Evolutionary conservation across 2,888 invertebrate species (phyloP), one percentile per base, ranked within the genome.

Genomic region (Helleia helle): DNA sequence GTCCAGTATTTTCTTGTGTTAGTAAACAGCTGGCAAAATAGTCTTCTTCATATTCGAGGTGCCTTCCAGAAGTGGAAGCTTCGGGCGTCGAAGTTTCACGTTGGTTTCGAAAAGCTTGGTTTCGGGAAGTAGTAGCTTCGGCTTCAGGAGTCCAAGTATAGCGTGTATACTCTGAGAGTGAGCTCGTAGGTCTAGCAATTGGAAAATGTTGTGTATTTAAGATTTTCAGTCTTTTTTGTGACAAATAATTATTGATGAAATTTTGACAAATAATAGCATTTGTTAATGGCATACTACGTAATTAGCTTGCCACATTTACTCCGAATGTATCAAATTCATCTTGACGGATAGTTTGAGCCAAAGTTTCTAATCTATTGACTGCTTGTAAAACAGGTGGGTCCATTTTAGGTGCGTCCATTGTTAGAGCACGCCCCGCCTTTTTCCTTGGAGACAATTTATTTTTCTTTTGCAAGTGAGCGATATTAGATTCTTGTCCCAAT

Each of bases 1-100:
- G n/a, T n/a, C 18, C 18, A 18, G 18, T 18, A 18, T 18, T 18
- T 18, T 18, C 18, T 18, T 18, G 18, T 18, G 18, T 18, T 4
- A 18, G 18, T 18, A 18, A 18, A 18, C 18, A 18, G 3, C 18
- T 58, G 59, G 59, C 54, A 60, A 56, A 60, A 56, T 58, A 58
- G 54, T 60, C 56, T 58, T 60, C 56, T 58, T 57, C 56, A 54
- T 57, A 59, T 8, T 59, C 53, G 58, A 58, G 47, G 54, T 58
- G 54, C 46, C 50, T 56, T 55, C 54, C 15, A 48, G 54, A 55
- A 58, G 52, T 54, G 49, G 52, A 52, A 49, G 46, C 36, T 41
- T 39, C 30, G 47, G 29, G 29, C 49, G 52, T 50, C 47, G 50
- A 49, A 50, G 50, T 53, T 44, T 53, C 44, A 41, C 52, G 49